Evolutionary conservation across 2,888 invertebrate species (phyloP).

Genomic region (Latrodectus hesperus): DNA sequence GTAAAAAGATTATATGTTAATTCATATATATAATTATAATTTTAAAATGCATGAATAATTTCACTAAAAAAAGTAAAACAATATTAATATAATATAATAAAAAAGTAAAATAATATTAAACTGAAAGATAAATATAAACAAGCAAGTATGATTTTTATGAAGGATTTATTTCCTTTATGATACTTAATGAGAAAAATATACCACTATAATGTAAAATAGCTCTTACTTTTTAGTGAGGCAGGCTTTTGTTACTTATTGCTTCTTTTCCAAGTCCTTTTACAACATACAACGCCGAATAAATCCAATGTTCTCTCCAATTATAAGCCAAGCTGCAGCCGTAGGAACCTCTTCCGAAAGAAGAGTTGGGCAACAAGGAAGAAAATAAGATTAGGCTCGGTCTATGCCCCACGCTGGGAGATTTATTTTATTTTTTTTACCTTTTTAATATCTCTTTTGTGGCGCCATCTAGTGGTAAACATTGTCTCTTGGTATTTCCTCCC

Average conservation of each 20-base stretch:
- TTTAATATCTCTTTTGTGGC: neutral
- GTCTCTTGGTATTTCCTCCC: neutral
- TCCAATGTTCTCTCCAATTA: neutral
- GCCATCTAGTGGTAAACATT: conserved; percentile 10
- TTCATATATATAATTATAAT: no score
- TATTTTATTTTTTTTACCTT: neutral
- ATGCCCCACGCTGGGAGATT: conserved; percentile 23
- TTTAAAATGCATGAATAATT: no score
- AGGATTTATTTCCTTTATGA: no score
- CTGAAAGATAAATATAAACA: no score
- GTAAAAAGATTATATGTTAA: no score
- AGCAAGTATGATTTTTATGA: no score
- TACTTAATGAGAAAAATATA: no score
- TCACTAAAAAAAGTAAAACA: no score
- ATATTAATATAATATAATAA: no score
- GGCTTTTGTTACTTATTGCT: neutral
- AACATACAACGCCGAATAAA: neutral
- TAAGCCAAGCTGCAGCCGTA: neutral
- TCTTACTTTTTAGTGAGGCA: neutral
- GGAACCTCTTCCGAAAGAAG: neutral
- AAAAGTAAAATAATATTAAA: no score
- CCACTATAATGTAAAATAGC: no score
- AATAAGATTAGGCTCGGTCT: conserved; percentile 11
- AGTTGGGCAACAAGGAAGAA: conserved; percentile 25
- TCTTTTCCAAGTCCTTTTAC: neutral